Evolutionary conservation across 2,888 invertebrate species (phyloP).

Genomic region (Nomada flava): DNA sequence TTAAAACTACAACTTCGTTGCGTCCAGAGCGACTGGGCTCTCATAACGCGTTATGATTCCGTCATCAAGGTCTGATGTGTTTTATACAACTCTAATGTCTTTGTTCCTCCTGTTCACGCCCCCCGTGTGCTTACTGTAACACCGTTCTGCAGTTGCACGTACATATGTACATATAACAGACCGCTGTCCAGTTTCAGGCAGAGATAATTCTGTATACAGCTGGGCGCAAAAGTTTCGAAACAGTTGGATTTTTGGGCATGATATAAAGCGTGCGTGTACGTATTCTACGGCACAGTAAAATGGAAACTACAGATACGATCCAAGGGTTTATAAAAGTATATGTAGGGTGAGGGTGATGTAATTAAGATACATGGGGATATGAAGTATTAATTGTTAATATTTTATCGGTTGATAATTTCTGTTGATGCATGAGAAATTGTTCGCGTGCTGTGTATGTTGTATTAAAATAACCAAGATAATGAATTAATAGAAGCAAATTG

Average conservation of each 20-base stretch:
- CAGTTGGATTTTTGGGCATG: not conserved
- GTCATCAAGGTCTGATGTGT: conserved; percentile 75
- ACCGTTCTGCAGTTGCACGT: conserved; percentile 27
- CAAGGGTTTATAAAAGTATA: too few relatives aligned
- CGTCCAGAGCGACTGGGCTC: conserved; percentile 66
- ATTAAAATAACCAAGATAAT: too few relatives aligned
- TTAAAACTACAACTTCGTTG: conserved; percentile 78
- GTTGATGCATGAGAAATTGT: too few relatives aligned
- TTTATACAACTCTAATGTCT: conserved; percentile 77
- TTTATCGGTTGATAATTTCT: too few relatives aligned
- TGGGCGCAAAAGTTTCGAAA: not conserved
- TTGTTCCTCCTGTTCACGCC: conserved; percentile 71
- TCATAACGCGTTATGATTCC: conserved; percentile 78
- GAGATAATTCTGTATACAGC: conserved; percentile 66
- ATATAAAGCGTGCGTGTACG: not conserved
- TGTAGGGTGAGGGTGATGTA: too few relatives aligned
- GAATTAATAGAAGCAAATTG: too few relatives aligned
- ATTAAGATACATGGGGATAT: too few relatives aligned
- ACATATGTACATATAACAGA: conserved; percentile 27
- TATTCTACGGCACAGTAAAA: not conserved
- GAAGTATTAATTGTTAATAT: too few relatives aligned
- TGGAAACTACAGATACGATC: not conserved
- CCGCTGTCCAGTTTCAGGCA: conserved; percentile 64
- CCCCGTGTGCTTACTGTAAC: conserved; percentile 29
- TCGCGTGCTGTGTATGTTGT: too few relatives aligned